phyloP scores from a whole-genome alignment of 2,797 vertebrate genomes.

The Apogon talboti region DNA sequence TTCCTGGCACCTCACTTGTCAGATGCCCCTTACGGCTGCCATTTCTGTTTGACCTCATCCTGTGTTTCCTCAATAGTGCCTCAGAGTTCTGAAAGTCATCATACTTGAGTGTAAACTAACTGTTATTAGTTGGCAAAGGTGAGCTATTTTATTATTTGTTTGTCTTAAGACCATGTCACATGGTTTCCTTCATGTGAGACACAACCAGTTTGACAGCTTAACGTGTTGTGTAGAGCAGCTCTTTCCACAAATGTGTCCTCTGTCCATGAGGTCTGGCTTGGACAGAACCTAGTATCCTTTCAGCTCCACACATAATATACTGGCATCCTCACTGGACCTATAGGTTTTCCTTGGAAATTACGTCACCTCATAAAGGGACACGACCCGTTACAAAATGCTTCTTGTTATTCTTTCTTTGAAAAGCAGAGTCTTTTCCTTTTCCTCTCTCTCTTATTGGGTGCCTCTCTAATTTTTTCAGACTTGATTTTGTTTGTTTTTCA shows the following conservation, averaged over 20 bases:
- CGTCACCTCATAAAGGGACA: constrained; percentile 74
- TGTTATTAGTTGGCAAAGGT: constrained; percentile 53
- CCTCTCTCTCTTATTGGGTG: constrained; percentile 15
- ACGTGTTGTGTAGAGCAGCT: constrained; percentile 44
- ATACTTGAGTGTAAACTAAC: constrained; percentile 40
- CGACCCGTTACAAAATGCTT: constrained; percentile 63
- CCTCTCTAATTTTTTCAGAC: constrained; percentile 12
- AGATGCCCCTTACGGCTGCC: constrained; percentile 7
- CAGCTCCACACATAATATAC: constrained; percentile 51
- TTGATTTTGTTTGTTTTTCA: constrained; percentile 51
- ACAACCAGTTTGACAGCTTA: constrained; percentile 57
- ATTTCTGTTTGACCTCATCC: constrained; percentile 25
- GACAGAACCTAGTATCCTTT: constrained; percentile 40
- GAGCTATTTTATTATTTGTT: constrained; percentile 58
- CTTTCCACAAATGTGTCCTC: constrained; percentile 53
- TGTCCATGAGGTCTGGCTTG: constrained; percentile 29
- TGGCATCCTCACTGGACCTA: constrained; percentile 38
- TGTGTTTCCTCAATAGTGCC: constrained; percentile 41
- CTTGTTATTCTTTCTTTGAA: constrained; percentile 54
- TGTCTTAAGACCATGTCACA: constrained; percentile 44
- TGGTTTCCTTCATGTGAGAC: constrained; percentile 64
- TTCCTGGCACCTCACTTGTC: constrained; percentile 27
- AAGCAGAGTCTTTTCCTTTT: constrained; percentile 11
- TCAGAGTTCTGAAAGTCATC: constrained; percentile 43
- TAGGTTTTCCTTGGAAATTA: constrained; percentile 69